These are phyloP conservation scores for Scatophagus argus DNA, from an alignment of 2,113 vertebrate genomes.

Conservation along the genomic window DNA sequence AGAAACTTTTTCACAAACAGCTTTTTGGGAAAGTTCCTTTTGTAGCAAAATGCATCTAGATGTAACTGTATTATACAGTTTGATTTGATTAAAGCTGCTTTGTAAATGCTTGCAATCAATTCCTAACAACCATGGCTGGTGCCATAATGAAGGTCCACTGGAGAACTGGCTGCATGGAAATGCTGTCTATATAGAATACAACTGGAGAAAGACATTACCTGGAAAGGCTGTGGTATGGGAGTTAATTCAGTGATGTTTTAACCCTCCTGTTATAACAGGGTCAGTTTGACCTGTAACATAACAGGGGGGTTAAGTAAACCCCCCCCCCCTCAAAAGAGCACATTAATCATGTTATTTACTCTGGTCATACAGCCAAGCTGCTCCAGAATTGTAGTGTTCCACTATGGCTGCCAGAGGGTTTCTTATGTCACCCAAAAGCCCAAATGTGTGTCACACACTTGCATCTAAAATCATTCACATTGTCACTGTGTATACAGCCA, in stretches of 20 bases:
- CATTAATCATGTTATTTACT: conserved; percentile 11
- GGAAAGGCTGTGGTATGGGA: background rate
- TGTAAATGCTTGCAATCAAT: conserved; percentile 47
- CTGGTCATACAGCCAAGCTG: conserved; percentile 30
- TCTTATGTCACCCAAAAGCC: conserved; percentile 22
- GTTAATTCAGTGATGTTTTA: conserved; percentile 11
- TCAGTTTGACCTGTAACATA: too few species aligned
- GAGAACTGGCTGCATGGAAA: conserved; percentile 19
- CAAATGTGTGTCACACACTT: conserved; percentile 45
- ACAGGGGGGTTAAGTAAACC: too few species aligned
- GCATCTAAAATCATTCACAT: conserved; percentile 32
- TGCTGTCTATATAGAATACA: background rate
- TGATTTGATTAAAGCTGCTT: conserved; percentile 34
- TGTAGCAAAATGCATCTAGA: conserved; percentile 39
- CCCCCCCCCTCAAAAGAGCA: conserved; percentile 17
- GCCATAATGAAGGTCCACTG: conserved; percentile 38
- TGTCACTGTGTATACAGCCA: conserved; percentile 48
- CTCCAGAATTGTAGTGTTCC: conserved; percentile 30
- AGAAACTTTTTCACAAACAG: conserved; percentile 13
- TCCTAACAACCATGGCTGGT: conserved; percentile 15
- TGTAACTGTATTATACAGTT: conserved; percentile 52
- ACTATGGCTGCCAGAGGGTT: conserved; percentile 25
- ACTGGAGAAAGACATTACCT: conserved; percentile 8
- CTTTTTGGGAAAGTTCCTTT: background rate
- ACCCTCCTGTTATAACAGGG: too few species aligned